phyloP scores from a whole-genome alignment of 2,113 vertebrate genomes.

The Sebastes fasciatus region DNA sequence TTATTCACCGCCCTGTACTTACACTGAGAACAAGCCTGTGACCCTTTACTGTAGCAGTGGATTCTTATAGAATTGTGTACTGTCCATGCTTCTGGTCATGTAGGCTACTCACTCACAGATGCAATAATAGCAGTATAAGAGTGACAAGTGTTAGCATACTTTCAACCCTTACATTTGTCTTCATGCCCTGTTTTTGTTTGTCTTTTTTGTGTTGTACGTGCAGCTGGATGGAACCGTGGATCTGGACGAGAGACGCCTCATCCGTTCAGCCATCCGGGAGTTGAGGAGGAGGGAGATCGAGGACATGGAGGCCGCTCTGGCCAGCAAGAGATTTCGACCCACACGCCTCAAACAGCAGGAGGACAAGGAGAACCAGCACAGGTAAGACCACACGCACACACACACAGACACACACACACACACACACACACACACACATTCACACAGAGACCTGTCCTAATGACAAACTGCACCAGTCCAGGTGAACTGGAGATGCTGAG shows the following conservation, averaged over 20 bases:
- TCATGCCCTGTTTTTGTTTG: conserved; percentile 11
- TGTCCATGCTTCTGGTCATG: not conserved
- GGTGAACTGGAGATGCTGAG: conserved; percentile 48
- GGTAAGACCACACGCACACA: conserved; percentile 78
- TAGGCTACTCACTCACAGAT: conserved; percentile 7
- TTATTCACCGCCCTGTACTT: conserved; percentile 37
- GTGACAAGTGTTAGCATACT: not conserved
- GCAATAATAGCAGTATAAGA: not conserved
- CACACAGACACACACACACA: not conserved
- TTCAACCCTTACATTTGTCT: not conserved
- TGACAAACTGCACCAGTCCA: conserved; percentile 37
- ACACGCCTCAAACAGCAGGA: conserved; percentile 86
- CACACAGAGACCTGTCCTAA: conserved; percentile 5
- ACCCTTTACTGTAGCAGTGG: conserved; percentile 8
- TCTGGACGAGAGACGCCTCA: conserved; percentile 91
- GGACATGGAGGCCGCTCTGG: conserved; percentile 90
- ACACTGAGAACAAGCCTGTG: conserved; percentile 26
- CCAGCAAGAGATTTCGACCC: conserved; percentile 93
- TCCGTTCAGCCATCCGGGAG: conserved; percentile 93
- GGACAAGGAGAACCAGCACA: conserved; percentile 95
- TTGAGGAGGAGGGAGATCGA: conserved; percentile 92
- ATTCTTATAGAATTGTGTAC: conserved; percentile 5
- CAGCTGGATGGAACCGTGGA: conserved; percentile 93
- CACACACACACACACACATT: conserved; percentile 13
- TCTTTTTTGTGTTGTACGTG: not conserved